Evolutionary conservation across 2,888 invertebrate species (phyloP), one percentile per base, ranked within the genome.

Genomic region (Agriotes lineatus): DNA sequence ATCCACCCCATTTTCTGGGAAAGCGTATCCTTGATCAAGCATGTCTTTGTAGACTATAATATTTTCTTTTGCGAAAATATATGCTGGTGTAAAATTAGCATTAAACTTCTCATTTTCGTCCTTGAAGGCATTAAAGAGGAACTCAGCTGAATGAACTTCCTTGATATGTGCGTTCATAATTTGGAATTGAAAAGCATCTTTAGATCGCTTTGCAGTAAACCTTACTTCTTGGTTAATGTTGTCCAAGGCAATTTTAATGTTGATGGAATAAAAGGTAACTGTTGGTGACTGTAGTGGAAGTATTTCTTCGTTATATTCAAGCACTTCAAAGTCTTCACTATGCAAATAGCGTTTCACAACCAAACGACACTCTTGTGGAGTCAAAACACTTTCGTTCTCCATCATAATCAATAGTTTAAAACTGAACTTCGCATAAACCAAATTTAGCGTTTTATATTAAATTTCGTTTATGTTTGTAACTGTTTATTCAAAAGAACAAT

Each of bases 11-110:
- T 25, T 5, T 52, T 33, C 10, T 18, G 10, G 30, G 66, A 19
- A 62, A 20, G 45, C 39, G 48, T 63, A 84, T 5, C 79, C 79
- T 20, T 75, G 68, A 0, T 18, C n/a, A 1, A 66, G 45, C 5
- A 85, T 69, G 35, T 85, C 82, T 69, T 86, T 84, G 18, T 85
- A 78, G 1, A 85, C 76, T 1, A 85, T 67, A 10, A 80, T 63
- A 59, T 83, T 74, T 25, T 77, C 73, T 1, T 76, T 68, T 25
- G 81, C 79, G 1, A 18, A 14, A 3, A 44, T 5, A 48, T 48
- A 14, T 25, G 20, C 22, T 42, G 42, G 42, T 18, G 42, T 7
- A 16, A 16, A 42, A 42, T 18, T 9, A 16, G 7, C 1, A 42
- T 18, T 7, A 42, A 42, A 42, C 5, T 12, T 4, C 12, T 12